phyloP scores from a whole-genome alignment of 2,888 invertebrate species.

The Chloromyia formosa region DNA sequence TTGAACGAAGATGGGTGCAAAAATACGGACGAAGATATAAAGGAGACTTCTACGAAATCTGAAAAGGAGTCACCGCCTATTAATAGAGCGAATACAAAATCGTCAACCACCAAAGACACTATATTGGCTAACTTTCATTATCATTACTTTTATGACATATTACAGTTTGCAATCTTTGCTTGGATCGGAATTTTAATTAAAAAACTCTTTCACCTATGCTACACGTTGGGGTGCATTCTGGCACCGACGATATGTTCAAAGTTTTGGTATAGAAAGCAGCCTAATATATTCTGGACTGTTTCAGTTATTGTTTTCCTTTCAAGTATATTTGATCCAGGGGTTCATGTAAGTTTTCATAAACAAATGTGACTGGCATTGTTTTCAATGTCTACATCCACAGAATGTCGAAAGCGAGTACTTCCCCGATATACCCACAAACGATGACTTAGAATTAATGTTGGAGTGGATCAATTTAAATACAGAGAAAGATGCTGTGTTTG shows the following conservation, averaged over 20 bases:
- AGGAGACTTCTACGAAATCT: background rate
- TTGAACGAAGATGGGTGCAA: background rate
- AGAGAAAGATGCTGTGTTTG: constrained; percentile 75
- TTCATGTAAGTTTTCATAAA: constrained; percentile 54
- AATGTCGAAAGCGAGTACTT: constrained; percentile 61
- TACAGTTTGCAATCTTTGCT: constrained; percentile 74
- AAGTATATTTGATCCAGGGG: constrained; percentile 61
- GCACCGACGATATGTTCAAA: constrained; percentile 73
- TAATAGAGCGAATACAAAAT: background rate
- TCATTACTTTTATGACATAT: constrained; percentile 71
- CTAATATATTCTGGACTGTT: constrained; percentile 61
- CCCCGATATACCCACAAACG: constrained; percentile 75
- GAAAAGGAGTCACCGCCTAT: background rate
- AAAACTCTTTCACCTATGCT: constrained; percentile 62
- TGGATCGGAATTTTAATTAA: constrained; percentile 59
- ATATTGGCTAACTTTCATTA: constrained; percentile 45
- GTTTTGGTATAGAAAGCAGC: constrained; percentile 67
- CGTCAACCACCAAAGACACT: background rate
- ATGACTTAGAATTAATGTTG: constrained; percentile 78
- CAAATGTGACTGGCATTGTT: background rate
- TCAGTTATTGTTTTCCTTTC: constrained; percentile 66
- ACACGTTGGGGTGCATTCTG: constrained; percentile 67
- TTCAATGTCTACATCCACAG: constrained; percentile 50
- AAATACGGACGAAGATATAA: background rate
- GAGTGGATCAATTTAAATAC: constrained; percentile 78